These are phyloP conservation scores for Eulacestoma nigropectus DNA, from an alignment of 2,113 vertebrate species.

Conservation along the genomic window DNA sequence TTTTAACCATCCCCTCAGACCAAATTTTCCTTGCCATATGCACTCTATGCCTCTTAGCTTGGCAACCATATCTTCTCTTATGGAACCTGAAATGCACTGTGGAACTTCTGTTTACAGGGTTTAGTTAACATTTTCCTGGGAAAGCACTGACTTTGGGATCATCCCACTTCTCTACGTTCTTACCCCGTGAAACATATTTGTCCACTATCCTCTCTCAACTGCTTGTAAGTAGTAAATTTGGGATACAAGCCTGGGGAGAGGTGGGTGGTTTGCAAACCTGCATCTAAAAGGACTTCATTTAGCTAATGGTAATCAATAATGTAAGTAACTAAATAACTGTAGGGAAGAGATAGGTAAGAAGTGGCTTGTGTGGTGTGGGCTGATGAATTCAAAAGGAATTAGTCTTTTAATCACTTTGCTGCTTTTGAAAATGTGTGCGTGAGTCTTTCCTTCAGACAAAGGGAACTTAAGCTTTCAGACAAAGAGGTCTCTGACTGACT, in stretches of 20 bases:
- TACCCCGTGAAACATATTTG: not conserved
- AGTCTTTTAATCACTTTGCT: constrained; percentile 1
- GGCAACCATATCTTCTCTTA: not conserved
- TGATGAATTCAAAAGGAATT: not conserved
- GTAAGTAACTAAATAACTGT: not conserved
- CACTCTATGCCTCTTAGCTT: not conserved
- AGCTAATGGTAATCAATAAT: not conserved
- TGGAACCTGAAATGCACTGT: not conserved
- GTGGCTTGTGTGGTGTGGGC: not conserved
- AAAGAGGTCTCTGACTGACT: not conserved
- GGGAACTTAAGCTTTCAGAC: not conserved
- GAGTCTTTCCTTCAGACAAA: constrained; percentile 6
- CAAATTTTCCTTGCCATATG: not conserved
- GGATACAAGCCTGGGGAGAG: not conserved
- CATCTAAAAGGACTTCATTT: not conserved
- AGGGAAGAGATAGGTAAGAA: not conserved
- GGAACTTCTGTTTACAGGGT: not conserved
- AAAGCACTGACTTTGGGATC: not conserved
- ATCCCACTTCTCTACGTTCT: not conserved
- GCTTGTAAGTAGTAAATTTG: not conserved
- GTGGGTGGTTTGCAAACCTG: not conserved
- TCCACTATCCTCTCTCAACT: not conserved
- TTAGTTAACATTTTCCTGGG: not conserved
- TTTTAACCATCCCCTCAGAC: not conserved
- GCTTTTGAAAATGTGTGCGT: not conserved